Conservation (phyloP, 1,140 invertebrate genomes). For the Tribolium castaneum region DNA sequence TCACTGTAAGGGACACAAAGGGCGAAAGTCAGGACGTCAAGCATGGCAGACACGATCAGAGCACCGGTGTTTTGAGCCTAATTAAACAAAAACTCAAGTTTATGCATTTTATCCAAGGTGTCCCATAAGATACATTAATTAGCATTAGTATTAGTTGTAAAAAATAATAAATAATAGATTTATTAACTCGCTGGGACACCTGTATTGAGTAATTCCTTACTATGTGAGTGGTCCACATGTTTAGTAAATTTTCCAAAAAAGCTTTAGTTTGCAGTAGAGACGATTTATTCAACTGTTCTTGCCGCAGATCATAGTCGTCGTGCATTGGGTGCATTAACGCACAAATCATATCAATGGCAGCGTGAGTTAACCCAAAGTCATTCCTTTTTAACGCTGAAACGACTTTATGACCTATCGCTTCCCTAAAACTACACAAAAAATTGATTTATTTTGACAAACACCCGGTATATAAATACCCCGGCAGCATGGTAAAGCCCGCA, state of each 20-base stretch:
- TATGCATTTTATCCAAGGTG: too few species aligned
- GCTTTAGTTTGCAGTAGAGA: conserved; percentile 91
- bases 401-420: conserved; percentile 92
- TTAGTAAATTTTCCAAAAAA: conserved; percentile 93
- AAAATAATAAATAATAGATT: too few species aligned
- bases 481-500: conserved; percentile 91
- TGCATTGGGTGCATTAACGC: conserved; percentile 99
- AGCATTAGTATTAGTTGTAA: too few species aligned
- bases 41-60: conserved; percentile 89
- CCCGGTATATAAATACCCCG: conserved; percentile 71
- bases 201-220: conserved; percentile 66
- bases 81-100: conserved; percentile 46
- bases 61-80: conserved; percentile 85
- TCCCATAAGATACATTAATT: too few species aligned
- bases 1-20: conserved; percentile 99
- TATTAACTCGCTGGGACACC: too few species aligned
- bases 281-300: conserved; percentile 98
- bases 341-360: conserved; percentile 96
- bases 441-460: background rate
- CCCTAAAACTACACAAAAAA: conserved; percentile 80
- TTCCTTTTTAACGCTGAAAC: conserved; percentile 91
- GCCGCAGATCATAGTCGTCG: conserved; percentile 92
- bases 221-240: conserved; percentile 96
- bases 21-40: conserved; percentile 99
- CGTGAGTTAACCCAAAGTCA: conserved; percentile 91